phyloP scores from a whole-genome alignment of 1,140 invertebrate genomes.

The Drosophila serrata region DNA sequence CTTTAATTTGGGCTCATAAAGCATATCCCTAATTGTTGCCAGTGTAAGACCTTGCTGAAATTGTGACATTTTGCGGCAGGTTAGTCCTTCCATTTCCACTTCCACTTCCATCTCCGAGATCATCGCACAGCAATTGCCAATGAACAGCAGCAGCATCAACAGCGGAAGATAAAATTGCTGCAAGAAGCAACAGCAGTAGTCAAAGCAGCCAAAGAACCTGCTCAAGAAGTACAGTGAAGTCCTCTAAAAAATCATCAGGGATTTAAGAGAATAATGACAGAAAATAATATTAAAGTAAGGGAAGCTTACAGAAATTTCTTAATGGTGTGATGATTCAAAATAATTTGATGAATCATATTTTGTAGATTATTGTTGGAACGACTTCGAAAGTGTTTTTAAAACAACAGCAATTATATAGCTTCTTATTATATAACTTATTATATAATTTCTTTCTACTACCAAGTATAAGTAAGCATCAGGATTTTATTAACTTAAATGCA shows the following conservation, averaged over 20 bases:
- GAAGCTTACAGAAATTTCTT: background rate
- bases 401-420: too few species aligned
- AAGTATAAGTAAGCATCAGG: too few species aligned
- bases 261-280: too few species aligned
- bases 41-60: conserved; percentile 5
- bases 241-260: background rate
- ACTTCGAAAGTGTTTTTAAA: too few species aligned
- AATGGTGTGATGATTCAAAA: too few species aligned
- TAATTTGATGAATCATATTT: too few species aligned
- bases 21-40: background rate
- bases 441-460: too few species aligned
- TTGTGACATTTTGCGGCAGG: conserved; percentile 47
- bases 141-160: conserved; percentile 17
- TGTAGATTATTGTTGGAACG: too few species aligned
- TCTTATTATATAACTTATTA: too few species aligned
- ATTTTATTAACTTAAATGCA: too few species aligned
- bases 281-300: background rate
- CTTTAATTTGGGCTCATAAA: too few species aligned
- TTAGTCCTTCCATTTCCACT: conserved; percentile 7
- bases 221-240: conserved; percentile 4
- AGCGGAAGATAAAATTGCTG: conserved; percentile 18
- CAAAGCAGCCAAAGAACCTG: conserved; percentile 19
- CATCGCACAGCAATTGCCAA: conserved; percentile 69
- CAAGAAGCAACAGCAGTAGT: conserved; percentile 1
- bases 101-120: conserved; percentile 9